phyloP scores from a whole-genome alignment of 2,113 vertebrate genomes.

The Jaculus jaculus region DNA sequence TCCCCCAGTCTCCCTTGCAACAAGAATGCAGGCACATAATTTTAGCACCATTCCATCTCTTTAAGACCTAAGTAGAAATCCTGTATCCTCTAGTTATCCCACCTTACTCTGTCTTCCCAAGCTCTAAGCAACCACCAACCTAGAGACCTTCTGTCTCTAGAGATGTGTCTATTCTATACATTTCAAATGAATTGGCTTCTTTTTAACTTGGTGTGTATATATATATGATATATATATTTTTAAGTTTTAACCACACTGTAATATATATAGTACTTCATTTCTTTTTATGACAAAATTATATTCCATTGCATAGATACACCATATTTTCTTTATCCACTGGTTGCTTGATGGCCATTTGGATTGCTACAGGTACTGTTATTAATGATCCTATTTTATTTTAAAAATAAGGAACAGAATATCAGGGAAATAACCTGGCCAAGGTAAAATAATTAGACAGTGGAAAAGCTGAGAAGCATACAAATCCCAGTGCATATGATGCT shows the following conservation, averaged over 20 bases:
- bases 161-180: not conserved
- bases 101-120: not conserved
- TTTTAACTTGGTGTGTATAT: not conserved
- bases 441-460: not conserved
- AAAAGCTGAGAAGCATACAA: not conserved
- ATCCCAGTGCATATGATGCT: not conserved
- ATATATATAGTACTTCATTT: not conserved
- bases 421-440: not conserved
- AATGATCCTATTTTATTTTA: not conserved
- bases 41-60: not conserved
- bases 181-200: slow-evolving; percentile 39
- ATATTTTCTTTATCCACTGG: not conserved
- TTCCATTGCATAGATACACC: not conserved
- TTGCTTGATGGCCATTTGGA: not conserved
- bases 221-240: too few relatives aligned
- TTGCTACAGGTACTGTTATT: not conserved
- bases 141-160: not conserved
- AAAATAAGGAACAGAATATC: not conserved
- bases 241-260: not conserved
- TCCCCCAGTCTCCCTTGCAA: not conserved
- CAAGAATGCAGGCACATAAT: not conserved
- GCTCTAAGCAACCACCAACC: not conserved
- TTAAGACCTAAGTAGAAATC: not conserved
- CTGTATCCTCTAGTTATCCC: not conserved
- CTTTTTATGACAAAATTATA: not conserved